phyloP scores from a whole-genome alignment of 2,797 vertebrate species.

The Darevskia mixta region DNA sequence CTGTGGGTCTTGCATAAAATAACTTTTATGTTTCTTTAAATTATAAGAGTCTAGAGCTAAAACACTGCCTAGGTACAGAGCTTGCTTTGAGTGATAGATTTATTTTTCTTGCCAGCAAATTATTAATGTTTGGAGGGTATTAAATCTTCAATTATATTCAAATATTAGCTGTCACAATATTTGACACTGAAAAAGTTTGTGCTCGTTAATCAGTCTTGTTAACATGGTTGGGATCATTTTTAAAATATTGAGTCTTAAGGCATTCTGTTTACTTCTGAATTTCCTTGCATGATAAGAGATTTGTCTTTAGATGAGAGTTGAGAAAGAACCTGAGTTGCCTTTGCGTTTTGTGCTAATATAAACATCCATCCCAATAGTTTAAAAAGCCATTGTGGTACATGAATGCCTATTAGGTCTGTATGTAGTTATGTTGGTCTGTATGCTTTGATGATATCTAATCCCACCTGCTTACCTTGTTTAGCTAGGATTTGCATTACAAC shows the following conservation, averaged over 20 bases:
- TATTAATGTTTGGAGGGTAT: slow-evolving; percentile 59
- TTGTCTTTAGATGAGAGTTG: slow-evolving; percentile 49
- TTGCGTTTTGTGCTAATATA: slow-evolving; percentile 32
- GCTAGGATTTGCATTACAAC: background rate
- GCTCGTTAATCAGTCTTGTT: slow-evolving; percentile 63
- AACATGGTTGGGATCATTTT: slow-evolving; percentile 40
- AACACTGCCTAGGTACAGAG: slow-evolving; percentile 54
- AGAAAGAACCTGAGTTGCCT: slow-evolving; percentile 58
- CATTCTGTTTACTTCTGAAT: slow-evolving; percentile 60
- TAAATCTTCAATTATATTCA: slow-evolving; percentile 76
- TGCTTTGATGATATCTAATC: background rate
- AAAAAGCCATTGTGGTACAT: slow-evolving; percentile 46
- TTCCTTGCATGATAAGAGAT: slow-evolving; percentile 49
- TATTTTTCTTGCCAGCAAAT: slow-evolving; percentile 70
- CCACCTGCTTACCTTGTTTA: too few relatives aligned
- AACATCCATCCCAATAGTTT: slow-evolving; percentile 27
- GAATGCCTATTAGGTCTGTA: background rate
- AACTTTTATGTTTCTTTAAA: slow-evolving; percentile 34
- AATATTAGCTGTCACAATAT: slow-evolving; percentile 73
- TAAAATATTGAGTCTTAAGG: slow-evolving; percentile 45
- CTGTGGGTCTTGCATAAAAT: slow-evolving; percentile 44
- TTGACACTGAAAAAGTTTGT: slow-evolving; percentile 63
- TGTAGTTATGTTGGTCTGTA: background rate
- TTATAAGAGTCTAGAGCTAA: slow-evolving; percentile 55
- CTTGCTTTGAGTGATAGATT: slow-evolving; percentile 54